Evolutionary conservation across 2,888 invertebrate genomes (phyloP).

Genomic region (Caenorhabditis sp.): DNA sequence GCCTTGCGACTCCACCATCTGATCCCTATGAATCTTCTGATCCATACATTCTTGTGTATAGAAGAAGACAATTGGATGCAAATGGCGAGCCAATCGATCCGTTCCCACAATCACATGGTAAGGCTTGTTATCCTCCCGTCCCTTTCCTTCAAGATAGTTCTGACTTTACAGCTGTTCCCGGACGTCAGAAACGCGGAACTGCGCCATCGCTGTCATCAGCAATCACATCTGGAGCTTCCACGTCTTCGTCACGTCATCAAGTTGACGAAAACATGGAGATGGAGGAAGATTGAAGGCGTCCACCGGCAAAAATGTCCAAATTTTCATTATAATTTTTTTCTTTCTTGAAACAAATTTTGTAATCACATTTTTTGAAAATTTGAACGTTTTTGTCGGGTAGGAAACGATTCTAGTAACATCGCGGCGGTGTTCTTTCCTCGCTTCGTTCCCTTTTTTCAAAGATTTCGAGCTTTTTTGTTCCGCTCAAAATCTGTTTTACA

Average conservation of each 20-base stretch:
- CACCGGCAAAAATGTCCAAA: conserved; percentile 63
- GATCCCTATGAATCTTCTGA: conserved; percentile 71
- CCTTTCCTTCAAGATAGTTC: background rate
- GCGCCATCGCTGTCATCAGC: conserved; percentile 23
- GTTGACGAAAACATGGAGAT: conserved; percentile 71
- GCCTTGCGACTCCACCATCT: conserved; percentile 34
- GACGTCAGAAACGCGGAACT: conserved; percentile 15
- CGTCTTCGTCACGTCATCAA: conserved; percentile 42
- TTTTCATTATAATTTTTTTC: conserved; percentile 18
- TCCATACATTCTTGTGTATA: conserved; percentile 78
- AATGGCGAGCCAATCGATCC: conserved; percentile 51
- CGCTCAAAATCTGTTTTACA: conserved; percentile 18
- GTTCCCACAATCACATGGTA: background rate
- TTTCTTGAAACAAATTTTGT: conserved; percentile 18
- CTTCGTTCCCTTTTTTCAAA: conserved; percentile 34
- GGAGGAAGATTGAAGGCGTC: conserved; percentile 72
- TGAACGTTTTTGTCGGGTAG: conserved; percentile 63
- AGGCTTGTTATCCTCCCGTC: background rate
- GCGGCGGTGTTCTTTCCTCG: conserved; percentile 64
- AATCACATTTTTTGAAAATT: conserved; percentile 8
- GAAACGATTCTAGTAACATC: conserved; percentile 56
- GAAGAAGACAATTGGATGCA: conserved; percentile 53
- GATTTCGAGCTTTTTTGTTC: conserved; percentile 17
- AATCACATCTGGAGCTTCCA: conserved; percentile 14
- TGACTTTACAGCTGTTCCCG: background rate